Evolutionary conservation across 2,797 vertebrate genomes (phyloP).

Genomic region (Danio tinwini): DNA sequence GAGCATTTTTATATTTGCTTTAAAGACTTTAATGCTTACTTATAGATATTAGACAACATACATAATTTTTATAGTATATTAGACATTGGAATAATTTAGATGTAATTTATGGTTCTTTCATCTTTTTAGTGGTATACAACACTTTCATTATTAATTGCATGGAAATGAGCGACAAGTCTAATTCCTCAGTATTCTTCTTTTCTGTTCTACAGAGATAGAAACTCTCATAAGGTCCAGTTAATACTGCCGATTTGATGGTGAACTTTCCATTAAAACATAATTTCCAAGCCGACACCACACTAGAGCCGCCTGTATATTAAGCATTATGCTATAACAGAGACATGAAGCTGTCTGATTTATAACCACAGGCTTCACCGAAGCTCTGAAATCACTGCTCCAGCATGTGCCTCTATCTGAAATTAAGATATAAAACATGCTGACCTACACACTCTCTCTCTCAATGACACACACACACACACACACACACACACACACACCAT

Average conservation of each 20-base stretch:
- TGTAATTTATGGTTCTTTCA: not conserved
- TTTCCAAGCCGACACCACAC: not conserved
- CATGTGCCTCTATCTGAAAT: slow-evolving; percentile 43
- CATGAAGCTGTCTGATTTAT: slow-evolving; percentile 37
- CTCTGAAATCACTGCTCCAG: slow-evolving; percentile 25
- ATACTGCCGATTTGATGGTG: not conserved
- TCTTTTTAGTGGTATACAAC: not conserved
- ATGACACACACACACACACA: slow-evolving; percentile 57
- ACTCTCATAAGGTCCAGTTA: not conserved
- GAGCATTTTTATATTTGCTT: no score
- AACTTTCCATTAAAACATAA: not conserved
- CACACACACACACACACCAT: slow-evolving; percentile 12
- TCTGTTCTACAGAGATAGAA: not conserved
- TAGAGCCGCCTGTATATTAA: slow-evolving; percentile 7
- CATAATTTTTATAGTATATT: no score
- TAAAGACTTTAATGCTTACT: no score
- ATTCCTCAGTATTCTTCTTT: not conserved
- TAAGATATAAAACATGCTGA: slow-evolving; percentile 53
- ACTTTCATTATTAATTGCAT: not conserved
- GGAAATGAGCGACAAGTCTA: not conserved
- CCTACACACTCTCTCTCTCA: slow-evolving; percentile 53
- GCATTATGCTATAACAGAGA: slow-evolving; percentile 24
- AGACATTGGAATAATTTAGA: no score
- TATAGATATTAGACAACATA: no score
- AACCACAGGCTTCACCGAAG: slow-evolving; percentile 1